phyloP scores from a whole-genome alignment of 2,113 vertebrate genomes.

The Trogon surrucura region DNA sequence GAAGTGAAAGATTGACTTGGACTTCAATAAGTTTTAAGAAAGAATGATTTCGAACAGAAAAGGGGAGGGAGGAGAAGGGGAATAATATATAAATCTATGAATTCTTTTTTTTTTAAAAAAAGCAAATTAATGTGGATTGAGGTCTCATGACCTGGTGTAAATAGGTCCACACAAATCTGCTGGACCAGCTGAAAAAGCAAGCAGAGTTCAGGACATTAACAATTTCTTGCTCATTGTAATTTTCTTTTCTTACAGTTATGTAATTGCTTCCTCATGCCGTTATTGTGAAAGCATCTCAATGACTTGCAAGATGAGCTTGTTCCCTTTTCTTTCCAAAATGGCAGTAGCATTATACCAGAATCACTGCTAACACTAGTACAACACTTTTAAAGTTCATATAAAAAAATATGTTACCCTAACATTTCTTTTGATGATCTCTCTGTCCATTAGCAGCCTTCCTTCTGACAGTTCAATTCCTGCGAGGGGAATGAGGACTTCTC shows the following conservation, averaged over 20 bases:
- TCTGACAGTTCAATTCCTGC: constrained; percentile 88
- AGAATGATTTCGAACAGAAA: background rate
- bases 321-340: background rate
- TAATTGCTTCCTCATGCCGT: background rate
- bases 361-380: background rate
- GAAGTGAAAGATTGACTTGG: background rate
- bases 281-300: background rate
- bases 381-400: background rate
- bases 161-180: background rate
- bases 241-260: background rate
- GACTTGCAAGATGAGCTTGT: background rate
- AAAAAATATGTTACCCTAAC: constrained; percentile 86
- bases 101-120: background rate
- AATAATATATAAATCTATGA: background rate
- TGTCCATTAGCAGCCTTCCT: constrained; percentile 91
- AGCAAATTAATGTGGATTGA: background rate
- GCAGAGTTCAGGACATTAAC: background rate
- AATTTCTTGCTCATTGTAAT: background rate
- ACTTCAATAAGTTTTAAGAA: background rate
- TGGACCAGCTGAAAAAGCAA: background rate
- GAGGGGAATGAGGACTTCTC: constrained; percentile 93
- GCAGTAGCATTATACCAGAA: background rate
- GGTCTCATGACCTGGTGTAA: background rate
- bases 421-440: constrained; percentile 95
- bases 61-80: fast-evolving